A percentile compares a stretch with the other conserved stretches of the same genome.
These are phyloP conservation scores for Heliconius hewitsoni DNA, from an alignment of 1,140 invertebrate genomes.

Conservation along the genomic window DNA sequence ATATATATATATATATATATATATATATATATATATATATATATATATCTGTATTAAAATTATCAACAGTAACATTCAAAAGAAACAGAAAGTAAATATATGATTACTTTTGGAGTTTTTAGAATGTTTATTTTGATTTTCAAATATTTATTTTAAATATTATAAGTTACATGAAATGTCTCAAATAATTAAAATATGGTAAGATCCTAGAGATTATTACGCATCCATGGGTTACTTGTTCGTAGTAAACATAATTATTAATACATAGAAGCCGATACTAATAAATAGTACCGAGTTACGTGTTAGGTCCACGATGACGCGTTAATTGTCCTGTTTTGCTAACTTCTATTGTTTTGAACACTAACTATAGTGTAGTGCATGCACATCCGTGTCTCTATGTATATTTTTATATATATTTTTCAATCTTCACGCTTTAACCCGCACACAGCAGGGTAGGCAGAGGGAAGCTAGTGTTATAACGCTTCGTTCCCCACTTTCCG, in stretches of 20 bases:
- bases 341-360: constrained; percentile 27
- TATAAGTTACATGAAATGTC: not conserved
- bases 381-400: no score
- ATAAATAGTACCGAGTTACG: constrained; percentile 4
- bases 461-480: no score
- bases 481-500: no score
- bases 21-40: no score
- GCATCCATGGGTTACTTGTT: not conserved
- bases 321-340: constrained; percentile 26
- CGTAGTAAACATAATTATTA: not conserved
- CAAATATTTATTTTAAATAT: not conserved
- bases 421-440: no score
- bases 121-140: not conserved
- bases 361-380: not conserved
- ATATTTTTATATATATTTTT: not conserved
- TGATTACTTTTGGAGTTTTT: not conserved
- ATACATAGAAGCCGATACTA: constrained; percentile 12
- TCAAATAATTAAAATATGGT: not conserved
- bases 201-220: not conserved
- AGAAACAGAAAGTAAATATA: not conserved
- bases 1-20: no score
- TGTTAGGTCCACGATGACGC: constrained; percentile 29
- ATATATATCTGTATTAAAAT: no score
- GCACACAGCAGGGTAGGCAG: no score
- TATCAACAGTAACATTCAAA: no score